phyloP scores from a whole-genome alignment of 2,797 vertebrate genomes.

The Gymnocypris eckloni region DNA sequence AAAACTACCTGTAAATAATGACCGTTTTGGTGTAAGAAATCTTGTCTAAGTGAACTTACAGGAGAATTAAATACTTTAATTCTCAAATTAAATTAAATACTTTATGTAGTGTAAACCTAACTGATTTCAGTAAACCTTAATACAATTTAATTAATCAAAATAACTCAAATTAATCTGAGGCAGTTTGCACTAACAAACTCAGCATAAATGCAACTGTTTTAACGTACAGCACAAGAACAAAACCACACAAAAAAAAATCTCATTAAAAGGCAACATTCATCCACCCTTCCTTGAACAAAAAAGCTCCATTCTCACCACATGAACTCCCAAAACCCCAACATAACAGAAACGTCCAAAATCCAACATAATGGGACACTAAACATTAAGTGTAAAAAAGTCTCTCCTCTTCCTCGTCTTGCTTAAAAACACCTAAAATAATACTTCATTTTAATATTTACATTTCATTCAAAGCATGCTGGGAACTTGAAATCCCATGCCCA shows the following conservation, averaged over 20 bases:
- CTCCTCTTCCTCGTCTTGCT: not conserved
- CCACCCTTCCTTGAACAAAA: not conserved
- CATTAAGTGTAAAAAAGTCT: not conserved
- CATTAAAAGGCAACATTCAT: not conserved
- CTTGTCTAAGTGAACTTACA: not conserved
- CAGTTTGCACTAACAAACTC: not conserved
- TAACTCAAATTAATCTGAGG: no score
- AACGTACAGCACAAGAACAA: not conserved
- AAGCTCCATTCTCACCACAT: not conserved
- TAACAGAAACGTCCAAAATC: not conserved
- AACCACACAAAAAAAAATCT: not conserved
- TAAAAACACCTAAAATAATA: not conserved
- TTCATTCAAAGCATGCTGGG: slow-evolving; percentile 1
- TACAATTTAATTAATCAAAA: not conserved
- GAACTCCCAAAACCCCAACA: not conserved
- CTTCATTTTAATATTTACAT: not conserved
- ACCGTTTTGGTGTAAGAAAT: not conserved
- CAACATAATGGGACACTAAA: not conserved
- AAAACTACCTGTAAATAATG: not conserved
- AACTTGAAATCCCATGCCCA: not conserved
- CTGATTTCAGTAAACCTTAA: not conserved
- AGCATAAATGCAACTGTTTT: not conserved
- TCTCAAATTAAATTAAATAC: no score
- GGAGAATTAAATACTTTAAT: not conserved
- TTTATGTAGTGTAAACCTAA: not conserved